These are phyloP conservation scores for Caloenas nicobarica DNA, from an alignment of 2,113 vertebrate genomes.

Conservation along the genomic window DNA sequence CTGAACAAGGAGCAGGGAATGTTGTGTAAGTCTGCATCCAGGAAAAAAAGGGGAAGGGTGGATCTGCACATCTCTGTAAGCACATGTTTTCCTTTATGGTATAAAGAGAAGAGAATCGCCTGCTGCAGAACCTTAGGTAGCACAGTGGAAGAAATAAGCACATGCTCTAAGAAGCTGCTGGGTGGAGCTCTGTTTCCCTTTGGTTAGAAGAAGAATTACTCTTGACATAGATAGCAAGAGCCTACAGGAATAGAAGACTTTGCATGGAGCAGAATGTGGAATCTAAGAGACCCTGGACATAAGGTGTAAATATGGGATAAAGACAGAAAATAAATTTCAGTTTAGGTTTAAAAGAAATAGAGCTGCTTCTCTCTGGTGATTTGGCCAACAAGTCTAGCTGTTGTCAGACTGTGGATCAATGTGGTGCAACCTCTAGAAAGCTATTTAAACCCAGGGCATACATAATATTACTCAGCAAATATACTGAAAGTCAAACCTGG, in stretches of 20 bases:
- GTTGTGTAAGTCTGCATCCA: neutral
- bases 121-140: neutral
- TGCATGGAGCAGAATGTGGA: neutral
- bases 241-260: neutral
- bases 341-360: neutral
- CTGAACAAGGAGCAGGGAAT: neutral
- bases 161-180: neutral
- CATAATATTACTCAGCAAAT: neutral
- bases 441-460: neutral
- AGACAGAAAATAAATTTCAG: neutral
- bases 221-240: neutral
- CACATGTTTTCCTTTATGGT: neutral
- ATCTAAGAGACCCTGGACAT: neutral
- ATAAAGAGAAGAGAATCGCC: neutral
- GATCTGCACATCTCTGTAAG: neutral
- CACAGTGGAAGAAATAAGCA: neutral
- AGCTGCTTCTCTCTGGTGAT: neutral
- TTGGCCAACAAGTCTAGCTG: neutral
- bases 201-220: neutral
- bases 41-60: neutral
- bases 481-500: neutral
- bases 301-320: neutral
- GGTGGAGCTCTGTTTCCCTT: neutral
- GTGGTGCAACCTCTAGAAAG: neutral
- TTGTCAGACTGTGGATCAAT: neutral